Base-by-base conservation (phyloP, 2,888 invertebrate genomes). In the Limnephilus rhombicus region DNA sequence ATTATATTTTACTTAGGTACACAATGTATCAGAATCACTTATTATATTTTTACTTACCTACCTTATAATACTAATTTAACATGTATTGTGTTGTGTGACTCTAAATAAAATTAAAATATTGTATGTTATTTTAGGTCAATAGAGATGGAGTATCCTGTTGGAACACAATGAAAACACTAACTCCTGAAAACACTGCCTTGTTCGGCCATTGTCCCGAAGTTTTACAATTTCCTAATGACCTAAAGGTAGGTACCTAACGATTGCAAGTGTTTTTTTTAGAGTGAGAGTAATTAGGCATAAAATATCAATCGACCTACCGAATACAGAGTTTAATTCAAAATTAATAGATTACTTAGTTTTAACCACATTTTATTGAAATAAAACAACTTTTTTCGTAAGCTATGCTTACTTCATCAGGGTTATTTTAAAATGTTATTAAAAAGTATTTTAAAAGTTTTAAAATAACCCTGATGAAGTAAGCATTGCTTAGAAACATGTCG, bases 91-190 rank as follows among this genome's bases (percentile, higher is more conserved):
- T 68, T 68, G 68, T 68, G 18, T 18, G 24, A 3, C 24, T 24
- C 9, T 85, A 41, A 85, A 41, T 82, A 31, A 81, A 24, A 24
- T 1, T 24, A n/a, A 24, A 24, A n/a, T 24, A 2, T 24, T n/a
- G 9, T 0, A 9, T 81, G 68, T 96, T 96, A 85, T 94, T 94
- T 53, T 95, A 97, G 95, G 96, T 98, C 80, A 98, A 97, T 94
- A 97, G 97, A 94, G 97, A 98, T 94, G 98, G 97, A 0, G 96
- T 98, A 2, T 98, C 97, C 1, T 98, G 98, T 95, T 98, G 98
- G 98, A 98, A 98, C 94, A 96, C 97, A 0, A 96, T 96, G 89
- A 97, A 97, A 94, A 96, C 97, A 0, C 97, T 97, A 94, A 97
- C 96, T 49, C 95, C 97, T 0, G 97, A 97, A 86, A 98, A 96